These are phyloP conservation scores for Paracyclopina nana DNA, from an alignment of 1,140 invertebrate genomes.

Conservation along the genomic window DNA sequence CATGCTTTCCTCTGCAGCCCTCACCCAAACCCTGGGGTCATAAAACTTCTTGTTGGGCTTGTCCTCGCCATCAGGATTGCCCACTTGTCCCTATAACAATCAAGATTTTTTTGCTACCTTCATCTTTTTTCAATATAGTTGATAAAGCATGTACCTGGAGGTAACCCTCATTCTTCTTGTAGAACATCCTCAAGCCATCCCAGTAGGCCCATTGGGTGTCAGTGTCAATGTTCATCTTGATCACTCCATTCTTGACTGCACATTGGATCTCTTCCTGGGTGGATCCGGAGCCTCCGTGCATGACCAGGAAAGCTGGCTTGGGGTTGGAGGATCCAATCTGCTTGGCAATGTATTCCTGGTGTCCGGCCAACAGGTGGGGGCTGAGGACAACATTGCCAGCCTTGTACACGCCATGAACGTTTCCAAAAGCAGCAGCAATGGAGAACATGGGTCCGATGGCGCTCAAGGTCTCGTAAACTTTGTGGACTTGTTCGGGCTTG, in stretches of 20 bases:
- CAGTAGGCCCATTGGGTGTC: conserved; percentile 17
- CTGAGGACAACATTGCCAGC: conserved; percentile 14
- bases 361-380: conserved; percentile 9
- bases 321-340: conserved; percentile 1
- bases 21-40: conserved; percentile 14
- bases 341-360: conserved; percentile 15
- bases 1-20: conserved; percentile 16
- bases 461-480: conserved; percentile 11
- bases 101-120: no score
- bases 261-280: conserved; percentile 12
- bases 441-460: conserved; percentile 16
- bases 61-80: conserved; percentile 16
- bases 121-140: no score
- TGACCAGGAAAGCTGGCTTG: conserved; percentile 16
- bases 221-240: conserved; percentile 17
- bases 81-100: conserved; percentile 12
- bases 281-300: conserved; percentile 16
- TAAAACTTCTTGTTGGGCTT: conserved; percentile 17
- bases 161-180: conserved; percentile 15
- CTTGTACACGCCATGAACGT: conserved; percentile 17
- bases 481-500: conserved; percentile 12
- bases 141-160: no score
- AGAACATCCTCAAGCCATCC: conserved; percentile 12
- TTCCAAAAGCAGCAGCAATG: conserved; percentile 16
- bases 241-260: conserved; percentile 14